These are phyloP conservation scores for Rousettus leschenaultii DNA, from an alignment of 2,113 vertebrate genomes.

Conservation along the genomic window DNA sequence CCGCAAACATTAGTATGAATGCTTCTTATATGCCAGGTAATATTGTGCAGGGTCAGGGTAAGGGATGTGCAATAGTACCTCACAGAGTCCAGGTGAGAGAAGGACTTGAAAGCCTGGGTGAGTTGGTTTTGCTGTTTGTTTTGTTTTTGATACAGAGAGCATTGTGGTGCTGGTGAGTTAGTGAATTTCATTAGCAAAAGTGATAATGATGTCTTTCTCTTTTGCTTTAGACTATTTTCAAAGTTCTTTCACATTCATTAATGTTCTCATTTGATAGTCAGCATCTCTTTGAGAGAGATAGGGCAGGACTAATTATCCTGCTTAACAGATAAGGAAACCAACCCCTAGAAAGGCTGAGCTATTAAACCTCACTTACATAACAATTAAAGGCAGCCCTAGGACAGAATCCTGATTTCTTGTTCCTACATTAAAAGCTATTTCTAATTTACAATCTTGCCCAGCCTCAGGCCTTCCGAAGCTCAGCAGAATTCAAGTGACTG, in stretches of 20 bases:
- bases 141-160: neutral
- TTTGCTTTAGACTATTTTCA: neutral
- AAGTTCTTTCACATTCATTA: slow-evolving; percentile 50
- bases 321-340: slow-evolving; percentile 62
- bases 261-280: slow-evolving; percentile 27
- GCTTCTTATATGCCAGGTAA: neutral
- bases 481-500: neutral
- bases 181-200: neutral
- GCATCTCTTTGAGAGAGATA: slow-evolving; percentile 49
- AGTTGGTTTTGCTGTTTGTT: too few relatives aligned
- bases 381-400: slow-evolving; percentile 18
- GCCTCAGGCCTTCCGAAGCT: neutral
- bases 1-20: neutral
- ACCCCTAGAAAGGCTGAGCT: slow-evolving; percentile 25
- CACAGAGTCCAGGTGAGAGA: neutral
- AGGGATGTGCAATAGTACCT: neutral
- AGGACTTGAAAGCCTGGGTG: neutral
- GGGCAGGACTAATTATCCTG: slow-evolving; percentile 54
- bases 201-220: neutral
- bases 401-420: slow-evolving; percentile 43
- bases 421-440: neutral
- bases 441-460: neutral
- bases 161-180: neutral
- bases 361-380: slow-evolving; percentile 28
- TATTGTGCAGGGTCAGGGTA: neutral